A percentile compares a stretch with the other conserved stretches of the same genome.
phyloP scores from a whole-genome alignment of 1,140 invertebrate genomes.

The Apis florea region DNA sequence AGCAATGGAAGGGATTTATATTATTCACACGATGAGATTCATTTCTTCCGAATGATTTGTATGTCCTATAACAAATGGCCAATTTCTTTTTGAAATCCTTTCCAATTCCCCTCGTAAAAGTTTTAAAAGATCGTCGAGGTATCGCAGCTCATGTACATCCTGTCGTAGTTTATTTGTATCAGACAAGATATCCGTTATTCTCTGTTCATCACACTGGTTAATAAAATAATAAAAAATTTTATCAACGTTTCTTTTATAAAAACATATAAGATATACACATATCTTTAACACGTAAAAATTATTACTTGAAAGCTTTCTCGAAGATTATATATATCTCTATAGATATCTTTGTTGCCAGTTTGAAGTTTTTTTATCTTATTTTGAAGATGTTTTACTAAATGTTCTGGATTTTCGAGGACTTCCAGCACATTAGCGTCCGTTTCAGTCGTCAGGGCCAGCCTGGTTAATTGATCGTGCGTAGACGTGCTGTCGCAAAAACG shows the following conservation, averaged over 20 bases:
- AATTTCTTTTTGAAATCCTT: conserved; percentile 73
- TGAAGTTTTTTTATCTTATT: conserved; percentile 69
- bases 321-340: conserved; percentile 66
- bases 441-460: conserved; percentile 71
- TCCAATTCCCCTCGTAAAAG: conserved; percentile 75
- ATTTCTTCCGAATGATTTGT: conserved; percentile 67
- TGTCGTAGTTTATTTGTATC: conserved; percentile 66
- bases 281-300: neutral
- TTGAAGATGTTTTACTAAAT: conserved; percentile 65
- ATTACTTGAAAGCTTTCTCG: conserved; percentile 70
- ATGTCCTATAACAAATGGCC: conserved; percentile 75
- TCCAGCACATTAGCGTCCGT: conserved; percentile 55
- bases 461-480: conserved; percentile 69
- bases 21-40: conserved; percentile 74
- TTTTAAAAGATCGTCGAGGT: conserved; percentile 76
- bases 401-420: conserved; percentile 58
- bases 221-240: neutral
- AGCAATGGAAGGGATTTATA: neutral
- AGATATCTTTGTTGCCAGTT: conserved; percentile 66
- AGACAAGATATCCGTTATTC: conserved; percentile 65
- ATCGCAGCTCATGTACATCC: conserved; percentile 74
- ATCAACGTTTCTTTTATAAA: neutral
- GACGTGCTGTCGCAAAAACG: conserved; percentile 64
- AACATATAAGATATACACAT: no score
- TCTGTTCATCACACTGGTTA: conserved; percentile 71